Conservation (phyloP, 2,888 invertebrate species). For the Metopia argyrocephala region DNA sequence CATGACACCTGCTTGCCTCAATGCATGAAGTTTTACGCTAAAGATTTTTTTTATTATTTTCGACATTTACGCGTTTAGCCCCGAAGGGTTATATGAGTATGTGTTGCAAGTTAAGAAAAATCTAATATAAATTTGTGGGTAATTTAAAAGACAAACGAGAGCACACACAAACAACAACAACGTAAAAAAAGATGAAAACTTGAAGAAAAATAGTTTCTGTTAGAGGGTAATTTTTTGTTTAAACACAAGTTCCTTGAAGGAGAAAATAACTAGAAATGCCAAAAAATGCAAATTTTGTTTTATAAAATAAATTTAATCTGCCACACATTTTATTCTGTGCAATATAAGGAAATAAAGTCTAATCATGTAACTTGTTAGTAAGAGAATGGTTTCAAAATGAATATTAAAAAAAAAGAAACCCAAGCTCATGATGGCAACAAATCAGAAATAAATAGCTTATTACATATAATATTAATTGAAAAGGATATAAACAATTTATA, state of each 20-base stretch:
- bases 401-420: too few species aligned
- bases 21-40: conserved; percentile 42
- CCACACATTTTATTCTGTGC: neutral
- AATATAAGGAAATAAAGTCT: too few species aligned
- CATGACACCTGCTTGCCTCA: conserved; percentile 63
- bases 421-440: too few species aligned
- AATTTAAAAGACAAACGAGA: conserved; percentile 46
- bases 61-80: conserved; percentile 59
- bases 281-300: neutral
- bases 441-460: too few species aligned
- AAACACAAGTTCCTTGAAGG: neutral
- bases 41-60: conserved; percentile 54
- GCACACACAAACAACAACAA: neutral
- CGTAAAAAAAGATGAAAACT: neutral
- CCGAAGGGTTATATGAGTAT: conserved; percentile 35
- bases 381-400: too few species aligned
- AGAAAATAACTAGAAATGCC: neutral
- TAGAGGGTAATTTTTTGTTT: neutral
- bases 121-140: conserved; percentile 55
- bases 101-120: conserved; percentile 23
- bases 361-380: too few species aligned
- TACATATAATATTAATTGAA: too few species aligned
- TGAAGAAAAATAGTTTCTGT: neutral
- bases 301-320: neutral
- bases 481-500: too few species aligned